A percentile compares a stretch with the other conserved stretches of the same genome.
phyloP scores from a whole-genome alignment of 2,113 vertebrate genomes.

The Eretmochelys imbricata region DNA sequence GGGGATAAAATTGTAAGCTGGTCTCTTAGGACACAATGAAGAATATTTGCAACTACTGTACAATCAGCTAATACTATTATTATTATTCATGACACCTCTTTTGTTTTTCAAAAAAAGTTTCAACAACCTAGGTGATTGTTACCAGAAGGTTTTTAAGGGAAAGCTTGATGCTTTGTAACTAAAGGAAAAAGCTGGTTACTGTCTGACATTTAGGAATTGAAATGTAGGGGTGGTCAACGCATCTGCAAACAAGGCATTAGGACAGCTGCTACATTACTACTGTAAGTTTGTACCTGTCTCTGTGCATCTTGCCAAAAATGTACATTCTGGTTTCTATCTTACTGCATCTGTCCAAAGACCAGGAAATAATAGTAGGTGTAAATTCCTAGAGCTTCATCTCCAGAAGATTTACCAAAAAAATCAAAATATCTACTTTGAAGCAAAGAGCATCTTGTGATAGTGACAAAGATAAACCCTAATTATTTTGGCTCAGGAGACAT shows the following conservation, averaged over 20 bases:
- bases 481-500: neutral
- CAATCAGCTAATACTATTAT: neutral
- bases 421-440: neutral
- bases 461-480: neutral
- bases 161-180: neutral
- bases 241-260: neutral
- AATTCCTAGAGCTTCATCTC: slow-evolving; percentile 5
- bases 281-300: neutral
- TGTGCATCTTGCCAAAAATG: neutral
- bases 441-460: neutral
- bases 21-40: neutral
- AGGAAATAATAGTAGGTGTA: neutral
- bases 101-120: neutral
- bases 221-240: neutral
- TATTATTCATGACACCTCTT: neutral
- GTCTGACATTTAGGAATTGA: neutral
- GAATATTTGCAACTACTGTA: neutral
- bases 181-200: neutral
- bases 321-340: neutral
- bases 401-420: slow-evolving; percentile 18
- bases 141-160: neutral
- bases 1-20: neutral
- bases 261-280: neutral
- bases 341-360: neutral
- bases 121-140: neutral